Conservation (phyloP, 2,797 vertebrate species). For the Babyrousa celebensis region DNA sequence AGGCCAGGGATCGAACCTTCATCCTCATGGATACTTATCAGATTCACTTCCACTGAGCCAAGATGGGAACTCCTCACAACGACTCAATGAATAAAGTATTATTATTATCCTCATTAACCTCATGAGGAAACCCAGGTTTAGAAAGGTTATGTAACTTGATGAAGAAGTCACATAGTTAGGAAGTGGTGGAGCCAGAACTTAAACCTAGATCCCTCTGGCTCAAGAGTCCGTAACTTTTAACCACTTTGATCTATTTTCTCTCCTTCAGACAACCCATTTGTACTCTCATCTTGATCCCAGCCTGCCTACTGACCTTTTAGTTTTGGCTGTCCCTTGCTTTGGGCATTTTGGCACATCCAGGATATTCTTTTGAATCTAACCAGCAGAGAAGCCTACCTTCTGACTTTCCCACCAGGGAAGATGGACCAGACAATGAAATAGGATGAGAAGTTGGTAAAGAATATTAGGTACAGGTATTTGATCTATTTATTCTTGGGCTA, state of each 20-base stretch:
- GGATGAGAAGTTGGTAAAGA: not conserved
- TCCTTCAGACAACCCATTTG: not conserved
- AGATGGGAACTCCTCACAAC: slow-evolving; percentile 37
- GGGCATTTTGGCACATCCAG: not conserved
- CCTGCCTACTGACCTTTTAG: not conserved
- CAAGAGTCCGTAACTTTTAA: not conserved
- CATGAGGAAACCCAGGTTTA: slow-evolving; percentile 57
- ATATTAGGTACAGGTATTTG: not conserved
- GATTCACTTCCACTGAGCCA: too few species aligned
- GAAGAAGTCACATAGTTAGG: slow-evolving; percentile 45
- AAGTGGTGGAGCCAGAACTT: slow-evolving; percentile 32
- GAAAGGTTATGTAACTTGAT: slow-evolving; percentile 14
- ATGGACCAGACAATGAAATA: not conserved
- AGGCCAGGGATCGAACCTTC: too few species aligned
- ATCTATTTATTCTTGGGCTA: not conserved
- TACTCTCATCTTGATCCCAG: not conserved
- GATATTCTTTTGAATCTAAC: not conserved
- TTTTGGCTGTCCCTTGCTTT: not conserved
- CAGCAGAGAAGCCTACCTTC: not conserved
- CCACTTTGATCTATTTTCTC: slow-evolving; percentile 32
- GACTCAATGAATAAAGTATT: not conserved
- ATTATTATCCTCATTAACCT: slow-evolving; percentile 41
- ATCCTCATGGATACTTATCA: too few species aligned
- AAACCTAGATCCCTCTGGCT: slow-evolving; percentile 11
- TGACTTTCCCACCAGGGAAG: not conserved